Base-by-base conservation (phyloP, 2,113 vertebrate genomes). In the Sebastes schlegelii region DNA sequence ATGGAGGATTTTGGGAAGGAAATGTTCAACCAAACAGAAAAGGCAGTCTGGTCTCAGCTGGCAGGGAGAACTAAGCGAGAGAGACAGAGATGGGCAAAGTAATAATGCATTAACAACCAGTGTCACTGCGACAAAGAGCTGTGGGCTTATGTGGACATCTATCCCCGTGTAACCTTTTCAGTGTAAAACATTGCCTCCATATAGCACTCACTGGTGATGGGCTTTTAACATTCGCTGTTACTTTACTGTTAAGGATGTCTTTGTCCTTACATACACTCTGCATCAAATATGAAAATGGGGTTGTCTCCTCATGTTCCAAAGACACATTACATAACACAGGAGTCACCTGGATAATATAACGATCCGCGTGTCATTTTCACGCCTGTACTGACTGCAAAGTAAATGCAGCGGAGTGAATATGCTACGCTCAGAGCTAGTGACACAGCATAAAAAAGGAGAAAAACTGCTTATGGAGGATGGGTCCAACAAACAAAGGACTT, bases 1-100 rank as follows among this genome's bases (percentile, higher is more conserved):
- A 93, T 82, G 86, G 82, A 74, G 66, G 79, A 67, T 89, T 74
- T 81, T 75, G 6, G 77, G 57, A 52, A 65, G 79, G 61, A 88
- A 83, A 89, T 86, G 77, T 86, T 91, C 67, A 79, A 61, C 79
- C 68, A 72, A 63, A 85, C 80, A 79, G 54, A 82, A 84, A 73
- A 77, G 74, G 85, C 61, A 77, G 77, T 16, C 66, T 68, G 52
- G 83, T 87, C 81, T 91, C 14, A 79, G 88, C 80, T 89, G 78
- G 55, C 62, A 66, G 82, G 65, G n/a, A 72, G 11, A 60, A 40
- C 23, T 19, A 19, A 77, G n/a, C 57, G 60, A 19, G 5, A 21
- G 54, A 21, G 55, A 23, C 2, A 23, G 21, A 57, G 54, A 79
- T 65, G 67, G 19, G 0, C 19, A 54, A 26, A 70, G 71, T 67